Evolutionary conservation across 2,888 invertebrate species (phyloP).

Genomic region (Xanthorhoe spadicearia): DNA sequence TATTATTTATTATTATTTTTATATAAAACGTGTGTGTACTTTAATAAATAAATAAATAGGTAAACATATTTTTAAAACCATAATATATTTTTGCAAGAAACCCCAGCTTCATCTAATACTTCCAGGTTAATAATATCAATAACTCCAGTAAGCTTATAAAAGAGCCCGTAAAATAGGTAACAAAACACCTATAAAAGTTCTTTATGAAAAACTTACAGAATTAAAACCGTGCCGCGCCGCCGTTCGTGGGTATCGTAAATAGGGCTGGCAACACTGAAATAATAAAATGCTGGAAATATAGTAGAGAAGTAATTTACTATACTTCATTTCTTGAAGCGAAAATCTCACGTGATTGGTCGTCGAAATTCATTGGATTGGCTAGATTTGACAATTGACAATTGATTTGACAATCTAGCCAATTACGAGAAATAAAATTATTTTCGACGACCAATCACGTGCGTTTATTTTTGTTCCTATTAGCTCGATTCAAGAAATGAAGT

Average conservation of each 20-base stretch:
- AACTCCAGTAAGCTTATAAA: conserved; percentile 24
- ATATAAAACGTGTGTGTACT: too few species aligned
- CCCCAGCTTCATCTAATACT: conserved; percentile 33
- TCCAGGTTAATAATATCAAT: conserved; percentile 17
- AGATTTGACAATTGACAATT: too few species aligned
- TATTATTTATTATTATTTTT: too few species aligned
- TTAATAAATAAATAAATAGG: too few species aligned
- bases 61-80: neutral
- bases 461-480: too few species aligned
- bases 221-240: conserved; percentile 40
- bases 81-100: conserved; percentile 19
- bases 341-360: too few species aligned
- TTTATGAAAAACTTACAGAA: conserved; percentile 44
- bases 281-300: neutral
- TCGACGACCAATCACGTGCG: too few species aligned
- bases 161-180: conserved; percentile 28
- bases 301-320: neutral
- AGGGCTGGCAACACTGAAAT: conserved; percentile 17
- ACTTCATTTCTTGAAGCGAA: too few species aligned
- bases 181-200: conserved; percentile 38
- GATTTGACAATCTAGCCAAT: too few species aligned
- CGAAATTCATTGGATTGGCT: too few species aligned
- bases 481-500: too few species aligned
- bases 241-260: conserved; percentile 42
- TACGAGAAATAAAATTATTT: too few species aligned